Evolutionary conservation across 2,888 invertebrate species (phyloP).

Genomic region (Leucania comma): DNA sequence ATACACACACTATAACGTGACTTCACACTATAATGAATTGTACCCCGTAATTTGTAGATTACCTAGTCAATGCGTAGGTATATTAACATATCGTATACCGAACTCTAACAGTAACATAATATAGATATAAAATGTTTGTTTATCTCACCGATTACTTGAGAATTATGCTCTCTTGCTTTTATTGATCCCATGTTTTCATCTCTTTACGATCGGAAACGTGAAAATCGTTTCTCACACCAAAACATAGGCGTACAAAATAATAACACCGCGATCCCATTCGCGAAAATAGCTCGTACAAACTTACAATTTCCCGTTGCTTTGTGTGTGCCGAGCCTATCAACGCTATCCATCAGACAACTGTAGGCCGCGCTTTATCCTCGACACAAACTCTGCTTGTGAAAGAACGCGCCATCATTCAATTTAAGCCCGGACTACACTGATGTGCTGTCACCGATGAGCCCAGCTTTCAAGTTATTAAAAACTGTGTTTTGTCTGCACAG

Average conservation of each 20-base stretch:
- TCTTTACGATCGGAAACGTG: neutral
- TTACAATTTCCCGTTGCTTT: slow-evolving; percentile 20
- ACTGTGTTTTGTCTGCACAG: neutral
- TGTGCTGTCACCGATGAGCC: slow-evolving; percentile 25
- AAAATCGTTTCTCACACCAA: neutral
- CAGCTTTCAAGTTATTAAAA: slow-evolving; percentile 51
- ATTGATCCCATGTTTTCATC: neutral
- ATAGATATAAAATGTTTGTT: too few relatives aligned
- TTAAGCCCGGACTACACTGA: slow-evolving; percentile 32
- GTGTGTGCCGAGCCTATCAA: slow-evolving; percentile 11
- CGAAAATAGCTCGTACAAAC: slow-evolving; percentile 2
- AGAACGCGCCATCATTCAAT: slow-evolving; percentile 51
- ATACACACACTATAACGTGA: too few relatives aligned
- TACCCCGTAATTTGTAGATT: too few relatives aligned
- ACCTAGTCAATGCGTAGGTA: too few relatives aligned
- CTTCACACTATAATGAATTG: too few relatives aligned
- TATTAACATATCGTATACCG: too few relatives aligned
- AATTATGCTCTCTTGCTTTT: too few relatives aligned
- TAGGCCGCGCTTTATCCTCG: slow-evolving; percentile 7
- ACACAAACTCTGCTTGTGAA: slow-evolving; percentile 44
- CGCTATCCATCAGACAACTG: slow-evolving; percentile 35
- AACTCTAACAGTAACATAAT: too few relatives aligned
- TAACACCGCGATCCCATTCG: neutral
- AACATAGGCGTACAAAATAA: neutral
- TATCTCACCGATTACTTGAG: too few relatives aligned